phyloP scores from a whole-genome alignment of 2,797 vertebrate species.

The Fratercula arctica region DNA sequence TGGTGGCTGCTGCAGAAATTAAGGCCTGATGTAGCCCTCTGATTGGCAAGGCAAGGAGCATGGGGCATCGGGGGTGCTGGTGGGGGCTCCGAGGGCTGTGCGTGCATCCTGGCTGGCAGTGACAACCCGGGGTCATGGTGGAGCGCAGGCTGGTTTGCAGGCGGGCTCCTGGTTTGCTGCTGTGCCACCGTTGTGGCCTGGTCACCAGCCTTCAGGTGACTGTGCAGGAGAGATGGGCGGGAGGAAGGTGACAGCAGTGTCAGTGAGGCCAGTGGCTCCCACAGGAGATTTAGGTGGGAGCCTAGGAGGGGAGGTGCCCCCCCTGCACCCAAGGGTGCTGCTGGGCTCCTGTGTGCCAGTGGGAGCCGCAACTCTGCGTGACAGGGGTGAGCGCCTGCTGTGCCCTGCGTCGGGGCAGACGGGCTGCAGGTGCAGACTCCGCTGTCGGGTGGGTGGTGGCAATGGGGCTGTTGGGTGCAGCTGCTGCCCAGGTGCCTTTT shows the following conservation, averaged over 20 bases:
- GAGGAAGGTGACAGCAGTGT: neutral
- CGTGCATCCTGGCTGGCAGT: rapidly evolving
- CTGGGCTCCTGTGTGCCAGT: rapidly evolving
- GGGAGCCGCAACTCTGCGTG: neutral
- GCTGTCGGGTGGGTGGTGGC: rapidly evolving
- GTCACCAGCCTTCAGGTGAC: neutral
- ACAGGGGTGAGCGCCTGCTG: neutral
- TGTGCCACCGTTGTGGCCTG: rapidly evolving
- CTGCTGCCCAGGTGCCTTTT: neutral
- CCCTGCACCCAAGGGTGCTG: neutral
- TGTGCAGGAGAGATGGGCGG: neutral
- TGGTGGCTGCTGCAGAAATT: neutral
- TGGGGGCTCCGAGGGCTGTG: rapidly evolving
- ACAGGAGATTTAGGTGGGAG: neutral
- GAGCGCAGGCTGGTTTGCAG: neutral
- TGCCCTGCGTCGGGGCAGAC: rapidly evolving
- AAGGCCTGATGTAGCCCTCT: neutral
- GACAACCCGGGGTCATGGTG: too few species aligned
- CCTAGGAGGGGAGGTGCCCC: neutral
- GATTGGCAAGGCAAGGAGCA: neutral
- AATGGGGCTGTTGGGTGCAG: rapidly evolving
- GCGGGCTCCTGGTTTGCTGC: neutral
- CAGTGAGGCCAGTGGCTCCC: neutral
- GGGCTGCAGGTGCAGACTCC: neutral
- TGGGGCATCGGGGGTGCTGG: rapidly evolving